Evolutionary conservation across 1,140 invertebrate genomes (phyloP), one percentile per base, ranked within the genome.

Genomic region (Procambarus clarkii): DNA sequence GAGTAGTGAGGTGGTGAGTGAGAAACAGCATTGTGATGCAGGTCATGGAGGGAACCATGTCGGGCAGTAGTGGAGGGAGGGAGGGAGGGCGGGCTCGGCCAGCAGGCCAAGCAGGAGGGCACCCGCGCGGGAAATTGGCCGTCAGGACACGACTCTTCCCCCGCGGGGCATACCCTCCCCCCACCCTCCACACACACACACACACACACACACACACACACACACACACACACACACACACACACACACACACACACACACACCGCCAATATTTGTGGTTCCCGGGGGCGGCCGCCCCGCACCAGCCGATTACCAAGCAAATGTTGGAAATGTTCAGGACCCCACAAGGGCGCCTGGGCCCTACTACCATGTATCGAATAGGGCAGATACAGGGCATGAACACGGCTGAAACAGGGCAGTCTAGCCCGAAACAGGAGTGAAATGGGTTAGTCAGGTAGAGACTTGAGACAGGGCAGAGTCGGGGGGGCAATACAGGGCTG

Each of bases 141-240:
- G 88, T 91, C 88, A 91, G 88, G 82, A 85, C 88, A 91, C 88
- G 88, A 64, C 82, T 91, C 81, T 79, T 79, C 88, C 88, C 88
- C 71, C 74, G 58, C 44, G 11, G 45, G 24, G 76, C 48, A n/a
- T n/a, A 69, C 46, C 48, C 79, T 54, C 13, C 88, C 50, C 74
- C 15, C 82, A 60, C 34, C 50, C 13, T 11, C 80, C 7, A 45
- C 71, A 71, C 48, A 21, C 48, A 74, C 71, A 64, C 60, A 64
- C 60, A 3, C 60, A 64, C 60, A 64, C 60, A 58, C 54, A 58
- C 15, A 64, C 60, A 64, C 60, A 11, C 60, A 64, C 60, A 64
- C 54, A 64, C 13, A 64, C 60, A 9, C 60, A 64, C 60, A 64
- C 5, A 9, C 60, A 64, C 5, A 64, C 60, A 64, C 60, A 64